Conservation (phyloP, 1,140 invertebrate genomes). For the Drosophila setifemur region DNA sequence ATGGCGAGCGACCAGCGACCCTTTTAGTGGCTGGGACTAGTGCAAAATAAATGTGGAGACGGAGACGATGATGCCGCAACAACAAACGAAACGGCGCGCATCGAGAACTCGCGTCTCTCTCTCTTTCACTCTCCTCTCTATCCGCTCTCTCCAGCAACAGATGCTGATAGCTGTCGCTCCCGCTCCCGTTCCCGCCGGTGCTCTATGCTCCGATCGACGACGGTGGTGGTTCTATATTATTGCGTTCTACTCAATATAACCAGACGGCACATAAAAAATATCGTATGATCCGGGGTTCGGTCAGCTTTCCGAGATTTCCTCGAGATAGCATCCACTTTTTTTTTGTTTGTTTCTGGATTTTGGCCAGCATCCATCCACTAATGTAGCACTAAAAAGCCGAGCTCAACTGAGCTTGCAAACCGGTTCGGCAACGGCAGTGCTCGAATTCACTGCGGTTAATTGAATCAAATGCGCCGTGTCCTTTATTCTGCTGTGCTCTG, state of each 20-base stretch:
- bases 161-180: constrained; percentile 32
- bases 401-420: constrained; percentile 21
- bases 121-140: constrained; percentile 13
- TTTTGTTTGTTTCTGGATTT: constrained; percentile 1
- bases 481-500: constrained; percentile 40
- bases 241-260: constrained; percentile 74
- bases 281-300: constrained; percentile 68
- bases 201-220: constrained; percentile 13
- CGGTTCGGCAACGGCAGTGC: constrained; percentile 13
- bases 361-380: constrained; percentile 10
- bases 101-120: constrained; percentile 26
- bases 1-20: constrained; percentile 2
- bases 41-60: constrained; percentile 48
- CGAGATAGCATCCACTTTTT: constrained; percentile 18
- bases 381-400: neutral
- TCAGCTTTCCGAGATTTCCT: constrained; percentile 34
- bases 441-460: constrained; percentile 28
- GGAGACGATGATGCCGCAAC: constrained; percentile 14
- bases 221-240: constrained; percentile 42
- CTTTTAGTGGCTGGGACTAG: constrained; percentile 25
- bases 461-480: constrained; percentile 40
- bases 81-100: constrained; percentile 47
- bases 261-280: constrained; percentile 67
- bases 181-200: neutral
- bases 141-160: neutral